A percentile compares a stretch with the other conserved stretches of the same genome.
These are phyloP conservation scores for Festucalex cinctus DNA, from an alignment of 2,113 vertebrate genomes.

Conservation along the genomic window DNA sequence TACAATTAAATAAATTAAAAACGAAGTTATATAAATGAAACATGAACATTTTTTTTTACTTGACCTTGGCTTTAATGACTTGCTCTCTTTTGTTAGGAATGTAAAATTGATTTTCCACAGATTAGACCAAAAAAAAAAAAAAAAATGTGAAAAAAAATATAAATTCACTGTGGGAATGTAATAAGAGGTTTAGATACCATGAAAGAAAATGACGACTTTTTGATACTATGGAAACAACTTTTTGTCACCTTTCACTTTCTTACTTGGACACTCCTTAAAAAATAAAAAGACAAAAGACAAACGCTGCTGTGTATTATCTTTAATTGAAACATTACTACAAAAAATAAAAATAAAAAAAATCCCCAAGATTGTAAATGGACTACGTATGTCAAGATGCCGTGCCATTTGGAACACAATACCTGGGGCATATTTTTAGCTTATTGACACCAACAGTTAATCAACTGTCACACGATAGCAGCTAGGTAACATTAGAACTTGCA, in stretches of 20 bases:
- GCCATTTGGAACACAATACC: slow-evolving; percentile 16
- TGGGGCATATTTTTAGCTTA: slow-evolving; percentile 14
- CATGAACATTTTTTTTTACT: too few relatives aligned
- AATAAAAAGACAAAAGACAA: slow-evolving; percentile 34
- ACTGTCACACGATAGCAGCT: slow-evolving; percentile 11
- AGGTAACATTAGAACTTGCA: slow-evolving; percentile 4
- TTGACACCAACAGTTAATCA: slow-evolving; percentile 23
- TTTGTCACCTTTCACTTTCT: slow-evolving; percentile 51
- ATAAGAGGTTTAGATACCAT: slow-evolving; percentile 11
- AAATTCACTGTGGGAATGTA: neutral
- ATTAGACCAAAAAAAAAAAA: slow-evolving; percentile 4
- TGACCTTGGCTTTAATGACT: neutral
- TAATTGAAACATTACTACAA: neutral
- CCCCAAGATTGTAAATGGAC: neutral
- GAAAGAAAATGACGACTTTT: slow-evolving; percentile 26
- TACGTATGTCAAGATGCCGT: neutral
- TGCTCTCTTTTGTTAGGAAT: neutral
- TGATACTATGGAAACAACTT: slow-evolving; percentile 32
- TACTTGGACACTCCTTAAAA: slow-evolving; percentile 44
- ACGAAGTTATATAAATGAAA: too few relatives aligned
- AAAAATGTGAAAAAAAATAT: neutral
- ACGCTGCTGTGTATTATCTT: slow-evolving; percentile 25
- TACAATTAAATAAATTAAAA: too few relatives aligned
- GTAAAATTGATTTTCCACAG: neutral
- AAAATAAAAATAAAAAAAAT: neutral